These are phyloP conservation scores for Venturia canescens DNA, from an alignment of 1,140 invertebrate species.

Conservation along the genomic window DNA sequence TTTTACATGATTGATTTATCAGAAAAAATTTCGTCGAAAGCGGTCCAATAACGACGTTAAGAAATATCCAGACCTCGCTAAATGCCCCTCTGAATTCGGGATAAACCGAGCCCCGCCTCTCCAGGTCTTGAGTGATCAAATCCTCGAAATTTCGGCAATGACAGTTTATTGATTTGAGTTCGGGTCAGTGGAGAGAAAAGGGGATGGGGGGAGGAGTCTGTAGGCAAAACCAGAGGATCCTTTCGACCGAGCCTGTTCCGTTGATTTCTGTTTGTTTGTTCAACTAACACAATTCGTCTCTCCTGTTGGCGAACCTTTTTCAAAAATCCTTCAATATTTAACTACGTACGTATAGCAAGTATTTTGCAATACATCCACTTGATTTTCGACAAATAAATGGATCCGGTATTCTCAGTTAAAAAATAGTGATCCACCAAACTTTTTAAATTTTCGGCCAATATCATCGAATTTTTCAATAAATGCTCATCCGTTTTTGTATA, in stretches of 20 bases:
- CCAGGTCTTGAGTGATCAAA: neutral
- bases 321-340: constrained; percentile 10
- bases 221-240: neutral
- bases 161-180: constrained; percentile 2
- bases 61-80: too few relatives aligned
- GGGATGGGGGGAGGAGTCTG: neutral
- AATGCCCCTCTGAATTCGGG: neutral
- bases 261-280: constrained; percentile 3
- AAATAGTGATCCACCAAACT: neutral
- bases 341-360: neutral
- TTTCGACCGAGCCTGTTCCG: neutral
- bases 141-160: neutral
- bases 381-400: neutral
- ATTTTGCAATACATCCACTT: neutral
- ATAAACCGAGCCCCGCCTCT: neutral
- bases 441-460: neutral
- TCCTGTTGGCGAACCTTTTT: neutral
- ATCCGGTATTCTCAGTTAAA: neutral
- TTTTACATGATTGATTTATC: too few relatives aligned
- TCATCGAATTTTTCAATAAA: too few relatives aligned
- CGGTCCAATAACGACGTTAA: too few relatives aligned
- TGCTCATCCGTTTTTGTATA: too few relatives aligned
- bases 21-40: too few relatives aligned
- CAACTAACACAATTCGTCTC: constrained; percentile 3
- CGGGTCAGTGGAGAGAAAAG: neutral